Evolutionary conservation across 2,888 invertebrate genomes (phyloP).

Genomic region (Leptopilina drosophilae): DNA sequence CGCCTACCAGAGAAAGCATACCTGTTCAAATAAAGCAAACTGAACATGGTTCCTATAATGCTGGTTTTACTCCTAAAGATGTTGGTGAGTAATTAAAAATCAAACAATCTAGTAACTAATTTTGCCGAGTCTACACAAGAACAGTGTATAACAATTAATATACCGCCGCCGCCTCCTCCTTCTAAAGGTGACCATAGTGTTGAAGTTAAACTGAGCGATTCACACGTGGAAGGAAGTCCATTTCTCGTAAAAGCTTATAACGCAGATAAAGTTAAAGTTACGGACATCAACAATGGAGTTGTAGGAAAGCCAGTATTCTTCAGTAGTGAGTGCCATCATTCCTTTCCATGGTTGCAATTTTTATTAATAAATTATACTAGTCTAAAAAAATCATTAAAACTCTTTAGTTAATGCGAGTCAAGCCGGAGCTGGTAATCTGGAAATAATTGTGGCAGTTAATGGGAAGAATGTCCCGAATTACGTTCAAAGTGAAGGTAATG

Average conservation of each 20-base stretch:
- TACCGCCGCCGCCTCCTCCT: no score
- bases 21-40: constrained; percentile 91
- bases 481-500: constrained; percentile 98
- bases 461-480: constrained; percentile 98
- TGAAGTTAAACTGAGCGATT: constrained; percentile 85
- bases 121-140: no score
- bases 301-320: constrained; percentile 96
- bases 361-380: no score
- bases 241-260: constrained; percentile 98
- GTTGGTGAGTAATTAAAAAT: constrained; percentile 81
- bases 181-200: constrained; percentile 89
- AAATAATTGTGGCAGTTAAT: constrained; percentile 97
- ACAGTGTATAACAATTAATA: no score
- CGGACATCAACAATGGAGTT: constrained; percentile 93
- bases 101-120: no score
- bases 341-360: no score
- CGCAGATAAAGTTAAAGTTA: constrained; percentile 94
- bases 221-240: constrained; percentile 95
- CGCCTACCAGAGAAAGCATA: constrained; percentile 78
- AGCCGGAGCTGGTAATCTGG: constrained; percentile 96
- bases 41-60: constrained; percentile 87
- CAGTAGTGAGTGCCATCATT: constrained; percentile 83
- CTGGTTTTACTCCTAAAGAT: constrained; percentile 92
- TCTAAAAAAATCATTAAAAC: not conserved
- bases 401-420: constrained; percentile 95